A percentile compares a stretch with the other conserved stretches of the same genome.
phyloP scores from a whole-genome alignment of 2,888 invertebrate genomes.

The Epistrophella euchroma region DNA sequence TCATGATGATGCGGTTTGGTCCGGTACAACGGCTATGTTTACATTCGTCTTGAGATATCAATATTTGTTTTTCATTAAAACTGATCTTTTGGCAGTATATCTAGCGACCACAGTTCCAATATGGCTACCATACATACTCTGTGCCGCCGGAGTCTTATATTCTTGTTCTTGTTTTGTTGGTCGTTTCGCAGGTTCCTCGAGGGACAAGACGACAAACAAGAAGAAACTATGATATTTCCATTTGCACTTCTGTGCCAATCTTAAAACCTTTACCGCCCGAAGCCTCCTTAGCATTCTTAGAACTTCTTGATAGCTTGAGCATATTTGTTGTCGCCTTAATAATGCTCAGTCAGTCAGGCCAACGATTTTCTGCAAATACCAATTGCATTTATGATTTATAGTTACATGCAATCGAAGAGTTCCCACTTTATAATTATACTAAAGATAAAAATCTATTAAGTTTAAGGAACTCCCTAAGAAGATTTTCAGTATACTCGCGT shows the following conservation, averaged over 20 bases:
- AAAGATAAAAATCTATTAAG: no score
- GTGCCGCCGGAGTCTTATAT: constrained; percentile 1
- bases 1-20: constrained; percentile 32
- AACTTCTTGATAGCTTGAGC: constrained; percentile 59
- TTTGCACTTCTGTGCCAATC: constrained; percentile 65
- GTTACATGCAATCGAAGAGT: constrained; percentile 15
- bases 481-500: no score
- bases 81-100: constrained; percentile 69
- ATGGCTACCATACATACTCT: constrained; percentile 1
- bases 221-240: constrained; percentile 57
- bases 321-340: constrained; percentile 62
- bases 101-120: constrained; percentile 34
- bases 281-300: constrained; percentile 15
- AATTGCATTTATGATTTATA: constrained; percentile 59
- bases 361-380: constrained; percentile 39
- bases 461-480: no score
- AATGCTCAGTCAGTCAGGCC: constrained; percentile 55
- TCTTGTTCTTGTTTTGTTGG: not conserved
- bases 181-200: not conserved
- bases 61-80: constrained; percentile 76
- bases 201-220: not conserved
- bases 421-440: constrained; percentile 6
- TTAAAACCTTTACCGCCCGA: not conserved
- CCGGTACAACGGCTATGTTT: constrained; percentile 67
- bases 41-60: constrained; percentile 74